Base-by-base conservation (phyloP, 2,888 invertebrate genomes). In the Elmis aenea region DNA sequence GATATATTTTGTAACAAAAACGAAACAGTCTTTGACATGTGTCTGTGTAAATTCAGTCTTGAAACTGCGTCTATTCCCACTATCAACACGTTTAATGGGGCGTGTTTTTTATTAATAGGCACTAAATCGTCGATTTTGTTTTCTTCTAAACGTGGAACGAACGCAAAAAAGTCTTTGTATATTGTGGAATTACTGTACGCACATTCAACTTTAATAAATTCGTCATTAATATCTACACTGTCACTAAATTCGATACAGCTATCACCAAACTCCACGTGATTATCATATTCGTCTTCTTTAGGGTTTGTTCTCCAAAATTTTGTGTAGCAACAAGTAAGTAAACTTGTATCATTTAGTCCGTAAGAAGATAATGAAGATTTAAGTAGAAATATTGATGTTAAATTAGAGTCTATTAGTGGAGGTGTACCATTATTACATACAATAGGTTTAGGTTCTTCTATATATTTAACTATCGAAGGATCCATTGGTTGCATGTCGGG, bases 61-160 rank as follows among this genome's bases (percentile, higher is more conserved):
- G 93, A 93, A 13, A 93, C 77, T 5, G 89, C 83, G 61, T 93
- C 93, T 26, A 92, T 69, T 5, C 93, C 93, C 43, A 93, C 67
- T 16, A 93, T 70, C 43, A 93, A 71, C 0, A 94, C 77, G 49
- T 85, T 90, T 27, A 81, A 69, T 5, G 5, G 8, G 18, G 5
- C 18, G 8, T 8, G 5, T n/a, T n/a, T n/a, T n/a, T n/a, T n/a
- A n/a, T n/a, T n/a, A n/a, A n/a, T n/a, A n/a, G n/a, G n/a, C n/a
- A n/a, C n/a, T n/a, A n/a, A n/a, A 5, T 6, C 5, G 8, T 18
- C 18, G 18, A 5, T 18, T 18, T 18, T 18, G 5, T 31, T 14
- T 10, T 32, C 10, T 50, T 73, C 68, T 48, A 72, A 62, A n/a
- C n/a, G n/a, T 12, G 74, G 76, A 6, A 81, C 72, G 55, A 83